Conservation (phyloP, 2,888 invertebrate genomes). For the Athalia circularis region DNA sequence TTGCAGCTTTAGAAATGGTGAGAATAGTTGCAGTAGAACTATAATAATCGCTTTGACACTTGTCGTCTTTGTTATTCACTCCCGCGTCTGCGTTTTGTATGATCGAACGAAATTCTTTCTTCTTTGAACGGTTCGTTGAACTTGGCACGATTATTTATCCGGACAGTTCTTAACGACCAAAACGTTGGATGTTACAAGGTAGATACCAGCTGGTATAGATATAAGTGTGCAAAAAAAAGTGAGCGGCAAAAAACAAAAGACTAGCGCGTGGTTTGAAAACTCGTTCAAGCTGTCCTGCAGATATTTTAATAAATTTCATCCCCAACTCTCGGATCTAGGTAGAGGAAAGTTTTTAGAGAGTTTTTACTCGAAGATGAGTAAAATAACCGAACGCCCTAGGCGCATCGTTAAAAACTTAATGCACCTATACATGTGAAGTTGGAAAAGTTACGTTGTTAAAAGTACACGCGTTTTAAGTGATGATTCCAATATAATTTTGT, state of each 20-base stretch:
- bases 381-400: conserved; percentile 40
- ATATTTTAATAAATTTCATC: conserved; percentile 44
- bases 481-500: no score
- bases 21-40: conserved; percentile 25
- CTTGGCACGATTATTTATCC: no score
- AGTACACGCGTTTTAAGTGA: conserved; percentile 2
- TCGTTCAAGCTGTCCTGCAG: conserved; percentile 23
- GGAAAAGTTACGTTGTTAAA: conserved; percentile 46
- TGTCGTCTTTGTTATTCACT: conserved; percentile 38
- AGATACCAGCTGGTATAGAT: no score
- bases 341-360: not conserved
- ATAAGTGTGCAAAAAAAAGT: no score
- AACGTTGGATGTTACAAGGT: no score
- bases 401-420: conserved; percentile 45
- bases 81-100: no score
- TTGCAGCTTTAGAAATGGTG: conserved; percentile 30
- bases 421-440: no score
- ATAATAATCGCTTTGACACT: conserved; percentile 25
- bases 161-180: no score
- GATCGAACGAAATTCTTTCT: not conserved
- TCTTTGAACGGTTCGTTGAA: no score
- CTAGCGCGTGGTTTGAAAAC: conserved; percentile 2
- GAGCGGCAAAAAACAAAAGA: no score
- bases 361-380: conserved; percentile 30
- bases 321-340: conserved; percentile 2